These are phyloP conservation scores for Artibeus lituratus DNA, from an alignment of 2,797 vertebrate species.

Conservation along the genomic window DNA sequence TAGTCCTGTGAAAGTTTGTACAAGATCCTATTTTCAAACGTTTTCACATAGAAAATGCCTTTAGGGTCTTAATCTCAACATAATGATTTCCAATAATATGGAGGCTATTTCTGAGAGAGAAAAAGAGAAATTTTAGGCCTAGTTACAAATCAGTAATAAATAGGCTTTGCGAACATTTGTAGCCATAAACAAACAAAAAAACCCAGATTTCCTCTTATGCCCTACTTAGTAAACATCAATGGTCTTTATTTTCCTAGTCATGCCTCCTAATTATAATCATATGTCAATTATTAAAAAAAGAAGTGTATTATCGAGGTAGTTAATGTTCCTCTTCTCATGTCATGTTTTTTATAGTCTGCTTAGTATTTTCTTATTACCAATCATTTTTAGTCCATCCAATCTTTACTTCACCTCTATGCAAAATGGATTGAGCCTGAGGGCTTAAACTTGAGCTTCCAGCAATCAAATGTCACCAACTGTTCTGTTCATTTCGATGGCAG, in stretches of 20 bases:
- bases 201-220: background rate
- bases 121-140: background rate
- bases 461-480: background rate
- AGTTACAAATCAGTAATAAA: background rate
- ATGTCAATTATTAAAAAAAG: background rate
- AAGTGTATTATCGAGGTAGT: background rate
- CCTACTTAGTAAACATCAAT: background rate
- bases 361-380: background rate
- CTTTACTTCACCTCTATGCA: background rate
- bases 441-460: background rate
- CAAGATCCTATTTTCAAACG: background rate
- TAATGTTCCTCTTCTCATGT: background rate
- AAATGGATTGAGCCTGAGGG: background rate
- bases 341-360: background rate
- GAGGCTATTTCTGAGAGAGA: background rate
- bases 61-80: background rate
- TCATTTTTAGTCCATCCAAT: background rate
- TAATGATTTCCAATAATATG: background rate
- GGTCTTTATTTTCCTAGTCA: slow-evolving; percentile 22
- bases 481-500: background rate
- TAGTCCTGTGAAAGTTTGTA: background rate
- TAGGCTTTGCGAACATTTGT: background rate
- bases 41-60: slow-evolving; percentile 1
- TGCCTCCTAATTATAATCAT: background rate
- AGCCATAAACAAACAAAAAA: background rate